A percentile compares a stretch with the other conserved stretches of the same genome.
These are phyloP conservation scores for Lepus americanus DNA, from an alignment of 2,113 vertebrate genomes.

Conservation along the genomic window DNA sequence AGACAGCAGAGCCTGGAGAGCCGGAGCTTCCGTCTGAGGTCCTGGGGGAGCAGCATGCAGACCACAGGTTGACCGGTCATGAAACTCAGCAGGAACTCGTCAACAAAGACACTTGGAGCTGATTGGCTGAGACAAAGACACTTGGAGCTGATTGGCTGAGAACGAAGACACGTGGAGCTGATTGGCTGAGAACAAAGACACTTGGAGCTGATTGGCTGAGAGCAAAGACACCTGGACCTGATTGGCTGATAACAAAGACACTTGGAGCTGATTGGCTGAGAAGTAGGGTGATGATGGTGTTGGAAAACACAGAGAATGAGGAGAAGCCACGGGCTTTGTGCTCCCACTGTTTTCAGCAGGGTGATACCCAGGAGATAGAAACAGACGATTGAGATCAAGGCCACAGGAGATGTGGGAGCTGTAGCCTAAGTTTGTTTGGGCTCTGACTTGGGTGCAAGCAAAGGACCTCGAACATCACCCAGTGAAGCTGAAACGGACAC, in stretches of 20 bases:
- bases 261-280: too few species aligned
- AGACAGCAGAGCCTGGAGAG: fast-evolving
- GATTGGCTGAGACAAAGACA: too few species aligned
- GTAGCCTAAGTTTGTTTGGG: too few species aligned
- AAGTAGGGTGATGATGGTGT: fast-evolving
- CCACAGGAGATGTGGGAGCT: not conserved
- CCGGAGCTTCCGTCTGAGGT: fast-evolving
- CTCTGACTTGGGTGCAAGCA: not conserved
- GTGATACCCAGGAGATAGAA: not conserved
- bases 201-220: too few species aligned
- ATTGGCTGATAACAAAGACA: too few species aligned
- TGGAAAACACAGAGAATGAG: not conserved
- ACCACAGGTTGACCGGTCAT: too few species aligned
- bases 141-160: too few species aligned
- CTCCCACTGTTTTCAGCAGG: not conserved
- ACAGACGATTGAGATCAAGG: not conserved
- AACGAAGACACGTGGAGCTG: too few species aligned
- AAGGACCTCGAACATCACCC: fast-evolving
- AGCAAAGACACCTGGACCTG: too few species aligned
- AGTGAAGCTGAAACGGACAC: not conserved
- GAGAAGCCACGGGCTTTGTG: not conserved
- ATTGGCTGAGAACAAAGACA: too few species aligned
- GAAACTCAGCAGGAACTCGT: not conserved
- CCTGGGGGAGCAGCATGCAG: too few species aligned
- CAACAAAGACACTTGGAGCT: not conserved